Evolutionary conservation across 2,888 invertebrate genomes (phyloP).

Genomic region (Drosophila conformis): DNA sequence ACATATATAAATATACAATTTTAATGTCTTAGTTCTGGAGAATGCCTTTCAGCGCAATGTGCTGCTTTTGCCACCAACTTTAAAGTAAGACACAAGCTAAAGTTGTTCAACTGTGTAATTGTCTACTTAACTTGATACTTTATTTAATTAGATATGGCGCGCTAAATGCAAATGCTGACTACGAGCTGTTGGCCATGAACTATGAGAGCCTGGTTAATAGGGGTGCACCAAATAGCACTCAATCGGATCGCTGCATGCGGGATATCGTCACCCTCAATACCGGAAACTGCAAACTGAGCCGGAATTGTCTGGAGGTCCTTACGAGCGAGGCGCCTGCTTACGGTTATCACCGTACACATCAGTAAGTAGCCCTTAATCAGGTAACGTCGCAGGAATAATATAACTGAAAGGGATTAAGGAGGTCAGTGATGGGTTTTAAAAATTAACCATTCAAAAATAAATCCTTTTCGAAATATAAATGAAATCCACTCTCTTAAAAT

Average conservation of each 20-base stretch:
- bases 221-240: conserved; percentile 68
- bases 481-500: neutral
- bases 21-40: conserved; percentile 63
- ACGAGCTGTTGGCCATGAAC: conserved; percentile 61
- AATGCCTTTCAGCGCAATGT: conserved; percentile 75
- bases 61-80: conserved; percentile 54
- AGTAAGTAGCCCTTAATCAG: conserved; percentile 64
- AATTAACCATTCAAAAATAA: neutral
- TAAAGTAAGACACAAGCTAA: conserved; percentile 42
- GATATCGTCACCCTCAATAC: conserved; percentile 59
- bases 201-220: conserved; percentile 62
- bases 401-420: too few species aligned
- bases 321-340: conserved; percentile 70
- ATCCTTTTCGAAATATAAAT: neutral
- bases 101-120: conserved; percentile 1
- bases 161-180: conserved; percentile 75
- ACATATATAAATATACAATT: neutral
- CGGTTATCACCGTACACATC: conserved; percentile 83
- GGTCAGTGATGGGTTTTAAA: neutral
- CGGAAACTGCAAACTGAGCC: conserved; percentile 60
- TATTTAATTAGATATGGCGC: conserved; percentile 51
- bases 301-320: conserved; percentile 71
- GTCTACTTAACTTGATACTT: conserved; percentile 2
- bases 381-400: too few species aligned
- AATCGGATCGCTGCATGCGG: conserved; percentile 73